phyloP scores from a whole-genome alignment of 2,797 vertebrate species.

The Sebastes vulpes region DNA sequence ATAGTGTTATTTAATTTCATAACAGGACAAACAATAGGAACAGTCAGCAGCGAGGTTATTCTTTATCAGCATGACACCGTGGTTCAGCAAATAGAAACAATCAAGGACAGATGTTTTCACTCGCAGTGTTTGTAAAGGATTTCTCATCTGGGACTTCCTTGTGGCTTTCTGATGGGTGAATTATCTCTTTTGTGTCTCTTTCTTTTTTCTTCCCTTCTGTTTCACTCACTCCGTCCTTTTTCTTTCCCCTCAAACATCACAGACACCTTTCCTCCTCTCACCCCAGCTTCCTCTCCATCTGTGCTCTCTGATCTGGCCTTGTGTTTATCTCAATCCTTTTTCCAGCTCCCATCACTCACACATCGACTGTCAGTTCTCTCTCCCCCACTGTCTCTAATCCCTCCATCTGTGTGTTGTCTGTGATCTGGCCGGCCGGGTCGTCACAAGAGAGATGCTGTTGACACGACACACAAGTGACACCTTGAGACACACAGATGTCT shows the following conservation, averaged over 20 bases:
- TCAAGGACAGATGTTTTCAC: background rate
- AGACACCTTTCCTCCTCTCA: background rate
- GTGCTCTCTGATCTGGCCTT: slow-evolving; percentile 29
- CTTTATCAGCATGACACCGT: background rate
- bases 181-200: background rate
- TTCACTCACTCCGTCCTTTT: background rate
- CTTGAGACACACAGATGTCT: slow-evolving; percentile 25
- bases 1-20: background rate
- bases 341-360: slow-evolving; percentile 40
- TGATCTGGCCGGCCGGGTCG: background rate
- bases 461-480: slow-evolving; percentile 34
- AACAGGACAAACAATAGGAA: background rate
- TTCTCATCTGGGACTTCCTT: background rate
- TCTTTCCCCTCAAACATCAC: background rate
- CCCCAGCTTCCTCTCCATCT: slow-evolving; percentile 37
- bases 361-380: slow-evolving; percentile 1
- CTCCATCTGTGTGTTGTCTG: slow-evolving; percentile 26
- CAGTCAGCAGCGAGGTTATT: background rate
- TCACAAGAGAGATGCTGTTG: slow-evolving; percentile 27
- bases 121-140: background rate
- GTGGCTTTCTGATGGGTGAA: background rate
- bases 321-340: slow-evolving; percentile 23
- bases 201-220: background rate
- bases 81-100: slow-evolving; percentile 14
- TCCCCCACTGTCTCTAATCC: background rate